phyloP scores from a whole-genome alignment of 1,140 invertebrate genomes.

The Drosophila pallidifrons region DNA sequence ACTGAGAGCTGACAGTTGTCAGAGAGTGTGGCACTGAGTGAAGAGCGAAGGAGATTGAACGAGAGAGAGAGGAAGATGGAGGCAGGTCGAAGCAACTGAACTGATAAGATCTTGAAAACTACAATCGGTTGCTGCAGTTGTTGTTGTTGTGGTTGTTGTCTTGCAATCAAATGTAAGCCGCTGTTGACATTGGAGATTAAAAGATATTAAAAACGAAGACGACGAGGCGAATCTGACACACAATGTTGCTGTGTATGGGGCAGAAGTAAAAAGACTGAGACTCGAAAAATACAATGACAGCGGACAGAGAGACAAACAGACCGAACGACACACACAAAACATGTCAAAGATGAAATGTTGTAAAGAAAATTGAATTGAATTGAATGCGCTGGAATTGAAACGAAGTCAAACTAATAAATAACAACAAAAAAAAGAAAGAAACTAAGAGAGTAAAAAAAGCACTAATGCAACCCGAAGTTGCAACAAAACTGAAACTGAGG shows the following conservation, averaged over 20 bases:
- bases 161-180: conserved; percentile 83
- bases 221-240: conserved; percentile 61
- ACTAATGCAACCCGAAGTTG: conserved; percentile 52
- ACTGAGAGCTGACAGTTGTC: conserved; percentile 68
- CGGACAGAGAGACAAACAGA: conserved; percentile 45
- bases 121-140: conserved; percentile 31
- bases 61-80: conserved; percentile 34
- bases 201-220: conserved; percentile 83
- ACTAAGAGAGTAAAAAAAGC: conserved; percentile 10
- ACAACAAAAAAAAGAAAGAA: conserved; percentile 43
- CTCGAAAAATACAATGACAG: conserved; percentile 64
- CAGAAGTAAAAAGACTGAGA: conserved; percentile 26
- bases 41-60: conserved; percentile 28
- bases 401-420: conserved; percentile 77
- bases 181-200: conserved; percentile 83
- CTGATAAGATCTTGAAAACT: conserved; percentile 72
- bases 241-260: conserved; percentile 30
- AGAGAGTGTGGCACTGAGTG: conserved; percentile 51
- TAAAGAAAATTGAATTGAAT: conserved; percentile 82
- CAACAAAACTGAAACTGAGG: conserved; percentile 4
- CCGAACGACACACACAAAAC: conserved; percentile 62
- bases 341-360: conserved; percentile 83
- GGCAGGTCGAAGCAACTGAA: conserved; percentile 24
- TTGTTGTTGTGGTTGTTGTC: conserved; percentile 59
- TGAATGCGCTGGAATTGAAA: conserved; percentile 62